phyloP scores from a whole-genome alignment of 2,888 invertebrate species.

The Athetis lepigone region DNA sequence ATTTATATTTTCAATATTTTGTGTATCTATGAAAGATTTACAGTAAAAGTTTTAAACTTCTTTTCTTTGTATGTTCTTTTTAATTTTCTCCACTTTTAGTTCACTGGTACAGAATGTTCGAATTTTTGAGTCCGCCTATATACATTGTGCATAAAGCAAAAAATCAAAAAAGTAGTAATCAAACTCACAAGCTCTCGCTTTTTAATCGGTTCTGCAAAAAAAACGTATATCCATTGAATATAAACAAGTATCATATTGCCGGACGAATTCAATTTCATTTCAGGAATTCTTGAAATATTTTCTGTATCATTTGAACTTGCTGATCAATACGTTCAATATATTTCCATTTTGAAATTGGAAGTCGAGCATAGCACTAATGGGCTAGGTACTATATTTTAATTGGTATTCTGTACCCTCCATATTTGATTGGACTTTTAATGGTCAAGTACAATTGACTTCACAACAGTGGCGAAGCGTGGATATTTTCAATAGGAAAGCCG shows the following conservation, averaged over 20 bases:
- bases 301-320: slow-evolving; percentile 4
- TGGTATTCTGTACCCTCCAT: not conserved
- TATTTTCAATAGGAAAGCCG: no score
- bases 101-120: no score
- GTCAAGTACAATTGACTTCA: not conserved
- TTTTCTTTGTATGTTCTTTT: no score
- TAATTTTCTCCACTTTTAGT: no score
- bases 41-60: no score
- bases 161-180: no score
- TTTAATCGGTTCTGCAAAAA: no score
- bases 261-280: slow-evolving; percentile 28
- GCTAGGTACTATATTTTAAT: not conserved
- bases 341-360: slow-evolving; percentile 36
- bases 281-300: not conserved
- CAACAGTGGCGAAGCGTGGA: no score
- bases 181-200: not conserved
- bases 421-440: slow-evolving; percentile 2
- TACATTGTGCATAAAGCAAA: no score
- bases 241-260: not conserved
- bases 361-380: not conserved
- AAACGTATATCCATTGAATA: not conserved
- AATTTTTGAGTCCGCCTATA: no score
- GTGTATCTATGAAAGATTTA: no score
- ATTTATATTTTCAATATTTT: no score
- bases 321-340: slow-evolving; percentile 9